Evolutionary conservation across 1,140 invertebrate species (phyloP), one percentile per base, ranked within the genome.

Genomic region (Hycleus phaleratus): DNA sequence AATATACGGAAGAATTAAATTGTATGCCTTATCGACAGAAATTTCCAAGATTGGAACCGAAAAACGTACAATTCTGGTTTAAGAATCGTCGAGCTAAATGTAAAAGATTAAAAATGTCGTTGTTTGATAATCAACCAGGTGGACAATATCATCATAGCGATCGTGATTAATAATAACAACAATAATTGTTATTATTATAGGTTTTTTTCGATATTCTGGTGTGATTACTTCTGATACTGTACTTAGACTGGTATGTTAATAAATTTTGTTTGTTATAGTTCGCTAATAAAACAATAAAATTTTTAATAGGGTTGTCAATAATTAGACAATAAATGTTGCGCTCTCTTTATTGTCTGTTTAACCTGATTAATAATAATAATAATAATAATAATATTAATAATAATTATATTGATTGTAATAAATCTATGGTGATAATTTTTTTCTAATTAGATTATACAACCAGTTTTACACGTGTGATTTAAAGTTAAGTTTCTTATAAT

Each of bases 31-130:
- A 97, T 73, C 81, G 95, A 65, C 93, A 95, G 73, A 97, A 97
- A 74, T 98, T 97, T 74, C 95, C 95, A 0, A 84, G 92, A 24
- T 78, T 98, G 26, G 95, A 98, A 74, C 93, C 95, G 11, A 97
- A 97, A 76, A 98, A 98, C 72, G 93, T 98, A 49, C 95, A 98
- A 75, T 95, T 98, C 72, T 93, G 90, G 90, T 92, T 93, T 74
- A 97, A 97, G 75, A 98, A 97, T 73, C 85, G 95, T 45, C 79
- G 94, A 45, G 95, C 95, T 60, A 98, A 98, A 75, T 95, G 92
- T 71, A 98, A 97, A 75, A 80, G 95, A 25, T 77, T 95, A 67
- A 93, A 93, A 75, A 90, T 92, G 87, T 88, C 89, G 0, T 73
- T 91, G 24, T 90, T 89, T 68, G 86, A 88, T 67, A 68, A 50